phyloP scores from a whole-genome alignment of 2,113 vertebrate genomes.

The Ibidorhyncha struthersii region DNA sequence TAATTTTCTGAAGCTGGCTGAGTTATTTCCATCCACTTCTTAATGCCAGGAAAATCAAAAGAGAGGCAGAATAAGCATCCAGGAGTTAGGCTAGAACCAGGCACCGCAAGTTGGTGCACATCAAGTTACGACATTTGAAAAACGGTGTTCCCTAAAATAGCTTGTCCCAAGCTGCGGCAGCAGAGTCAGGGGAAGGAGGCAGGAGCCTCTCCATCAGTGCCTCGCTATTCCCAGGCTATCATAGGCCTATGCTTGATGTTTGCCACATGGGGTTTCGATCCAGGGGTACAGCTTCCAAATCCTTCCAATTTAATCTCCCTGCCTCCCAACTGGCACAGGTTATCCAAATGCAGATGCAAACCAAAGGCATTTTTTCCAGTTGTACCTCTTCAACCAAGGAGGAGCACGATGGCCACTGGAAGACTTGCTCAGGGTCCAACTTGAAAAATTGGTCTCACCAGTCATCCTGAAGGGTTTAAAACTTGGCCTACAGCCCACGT shows the following conservation, averaged over 20 bases:
- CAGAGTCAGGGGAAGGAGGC: neutral
- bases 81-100: neutral
- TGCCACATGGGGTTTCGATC: neutral
- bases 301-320: neutral
- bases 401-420: neutral
- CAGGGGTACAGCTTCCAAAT: neutral
- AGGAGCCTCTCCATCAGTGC: neutral
- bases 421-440: neutral
- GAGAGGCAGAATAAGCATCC: neutral
- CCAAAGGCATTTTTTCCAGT: neutral
- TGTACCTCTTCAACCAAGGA: neutral
- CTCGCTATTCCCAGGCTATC: neutral
- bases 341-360: neutral
- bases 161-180: neutral
- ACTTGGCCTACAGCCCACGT: neutral
- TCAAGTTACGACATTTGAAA: neutral
- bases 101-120: neutral
- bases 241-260: neutral
- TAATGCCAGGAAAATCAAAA: neutral
- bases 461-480: neutral
- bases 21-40: neutral
- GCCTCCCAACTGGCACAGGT: neutral
- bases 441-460: neutral
- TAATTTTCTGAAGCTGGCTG: neutral
- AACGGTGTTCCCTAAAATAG: fast-evolving